A percentile compares a stretch with the other conserved stretches of the same genome.
Evolutionary conservation across 2,113 vertebrate genomes (phyloP).

Genomic region (Bos javanicus): DNA sequence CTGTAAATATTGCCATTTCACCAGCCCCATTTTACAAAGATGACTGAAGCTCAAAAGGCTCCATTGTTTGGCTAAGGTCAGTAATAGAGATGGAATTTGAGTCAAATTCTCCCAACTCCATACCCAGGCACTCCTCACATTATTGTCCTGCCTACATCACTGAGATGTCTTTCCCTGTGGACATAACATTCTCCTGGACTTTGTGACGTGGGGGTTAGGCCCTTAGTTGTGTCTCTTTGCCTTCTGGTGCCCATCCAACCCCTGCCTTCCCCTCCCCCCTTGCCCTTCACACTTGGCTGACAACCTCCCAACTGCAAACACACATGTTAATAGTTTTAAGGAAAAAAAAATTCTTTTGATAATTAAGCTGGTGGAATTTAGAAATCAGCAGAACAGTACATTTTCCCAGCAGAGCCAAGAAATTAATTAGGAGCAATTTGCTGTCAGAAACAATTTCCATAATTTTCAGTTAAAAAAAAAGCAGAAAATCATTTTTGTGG

Average conservation of each 20-base stretch:
- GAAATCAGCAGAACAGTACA: conserved; percentile 83
- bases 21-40: background rate
- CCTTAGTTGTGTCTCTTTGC: background rate
- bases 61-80: background rate
- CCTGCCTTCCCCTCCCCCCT: background rate
- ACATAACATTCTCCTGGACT: background rate
- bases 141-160: background rate
- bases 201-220: background rate
- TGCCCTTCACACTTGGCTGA: conserved; percentile 39
- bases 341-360: conserved; percentile 79
- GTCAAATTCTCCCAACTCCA: background rate
- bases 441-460: conserved; percentile 88
- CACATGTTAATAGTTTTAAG: conserved; percentile 81
- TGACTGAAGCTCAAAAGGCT: background rate
- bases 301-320: conserved; percentile 71
- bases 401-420: conserved; percentile 85
- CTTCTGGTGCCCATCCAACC: background rate
- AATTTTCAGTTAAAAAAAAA: conserved; percentile 83
- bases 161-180: background rate
- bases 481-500: conserved; percentile 77
- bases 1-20: background rate
- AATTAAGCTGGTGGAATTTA: conserved; percentile 84
- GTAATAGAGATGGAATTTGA: background rate
- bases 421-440: conserved; percentile 88
- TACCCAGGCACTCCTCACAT: background rate